Evolutionary conservation across 2,113 vertebrate species (phyloP).

Genomic region (Antechinus stuartii): DNA sequence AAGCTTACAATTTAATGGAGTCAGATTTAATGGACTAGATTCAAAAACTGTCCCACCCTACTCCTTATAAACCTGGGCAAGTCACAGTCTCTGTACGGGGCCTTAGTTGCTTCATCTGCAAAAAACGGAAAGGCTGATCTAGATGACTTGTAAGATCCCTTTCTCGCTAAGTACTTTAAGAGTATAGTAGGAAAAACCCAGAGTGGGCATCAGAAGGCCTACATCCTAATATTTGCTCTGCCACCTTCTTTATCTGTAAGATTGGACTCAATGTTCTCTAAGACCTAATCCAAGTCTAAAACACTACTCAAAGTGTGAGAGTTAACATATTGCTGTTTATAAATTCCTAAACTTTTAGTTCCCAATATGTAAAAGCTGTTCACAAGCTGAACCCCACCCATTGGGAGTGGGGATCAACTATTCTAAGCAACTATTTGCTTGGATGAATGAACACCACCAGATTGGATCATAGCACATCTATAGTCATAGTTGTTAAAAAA

Average conservation of each 20-base stretch:
- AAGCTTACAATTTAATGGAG: background rate
- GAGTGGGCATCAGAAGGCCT: background rate
- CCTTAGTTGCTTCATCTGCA: background rate
- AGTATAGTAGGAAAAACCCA: background rate
- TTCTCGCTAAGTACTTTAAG: background rate
- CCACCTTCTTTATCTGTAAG: background rate
- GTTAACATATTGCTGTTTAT: background rate
- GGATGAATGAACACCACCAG: background rate
- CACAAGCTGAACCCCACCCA: background rate
- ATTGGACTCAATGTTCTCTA: background rate
- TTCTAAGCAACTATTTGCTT: background rate
- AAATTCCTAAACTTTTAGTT: background rate
- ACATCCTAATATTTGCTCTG: background rate
- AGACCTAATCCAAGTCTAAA: background rate
- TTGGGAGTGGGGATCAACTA: background rate
- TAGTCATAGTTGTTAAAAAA: conserved; percentile 26
- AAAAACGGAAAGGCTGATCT: background rate
- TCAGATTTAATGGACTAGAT: background rate
- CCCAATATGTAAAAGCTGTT: background rate
- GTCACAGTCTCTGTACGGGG: background rate
- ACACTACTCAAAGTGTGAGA: background rate
- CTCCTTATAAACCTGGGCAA: background rate
- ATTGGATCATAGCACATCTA: background rate
- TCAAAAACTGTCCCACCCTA: background rate
- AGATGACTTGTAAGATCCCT: background rate